Percentiles rank a stretch among this genome's conserved stretches.
These are phyloP conservation scores for Todiramphus chloris DNA, from an alignment of 2,113 vertebrate species.

Conservation along the genomic window DNA sequence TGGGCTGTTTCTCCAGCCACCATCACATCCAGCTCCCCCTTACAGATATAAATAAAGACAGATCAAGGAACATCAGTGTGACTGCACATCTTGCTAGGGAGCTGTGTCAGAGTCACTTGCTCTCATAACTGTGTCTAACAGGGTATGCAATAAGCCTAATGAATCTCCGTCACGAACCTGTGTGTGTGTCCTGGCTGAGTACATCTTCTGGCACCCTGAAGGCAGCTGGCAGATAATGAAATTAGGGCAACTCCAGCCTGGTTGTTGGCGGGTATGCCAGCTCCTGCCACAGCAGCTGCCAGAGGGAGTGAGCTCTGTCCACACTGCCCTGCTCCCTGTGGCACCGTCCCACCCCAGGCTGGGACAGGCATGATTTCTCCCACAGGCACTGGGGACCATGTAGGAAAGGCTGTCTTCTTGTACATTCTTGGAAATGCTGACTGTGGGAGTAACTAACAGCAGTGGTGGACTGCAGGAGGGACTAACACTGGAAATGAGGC, in stretches of 20 bases:
- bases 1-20: background rate
- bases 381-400: accelerated
- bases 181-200: background rate
- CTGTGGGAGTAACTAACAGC: background rate
- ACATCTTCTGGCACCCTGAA: background rate
- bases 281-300: background rate
- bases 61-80: background rate
- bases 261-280: background rate
- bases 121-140: slow-evolving; percentile 9
- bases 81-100: background rate
- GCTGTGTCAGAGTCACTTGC: background rate
- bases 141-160: slow-evolving; percentile 40
- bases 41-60: background rate
- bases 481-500: background rate
- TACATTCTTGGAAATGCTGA: background rate
- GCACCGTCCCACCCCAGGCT: background rate
- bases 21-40: background rate
- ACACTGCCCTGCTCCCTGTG: accelerated
- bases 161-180: slow-evolving; percentile 39
- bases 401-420: background rate
- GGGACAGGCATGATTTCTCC: background rate
- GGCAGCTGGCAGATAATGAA: slow-evolving; percentile 19
- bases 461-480: background rate
- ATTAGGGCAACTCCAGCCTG: background rate
- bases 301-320: background rate